phyloP scores from a whole-genome alignment of 1,140 invertebrate species.

The Macrotrachela quadricornifera region DNA sequence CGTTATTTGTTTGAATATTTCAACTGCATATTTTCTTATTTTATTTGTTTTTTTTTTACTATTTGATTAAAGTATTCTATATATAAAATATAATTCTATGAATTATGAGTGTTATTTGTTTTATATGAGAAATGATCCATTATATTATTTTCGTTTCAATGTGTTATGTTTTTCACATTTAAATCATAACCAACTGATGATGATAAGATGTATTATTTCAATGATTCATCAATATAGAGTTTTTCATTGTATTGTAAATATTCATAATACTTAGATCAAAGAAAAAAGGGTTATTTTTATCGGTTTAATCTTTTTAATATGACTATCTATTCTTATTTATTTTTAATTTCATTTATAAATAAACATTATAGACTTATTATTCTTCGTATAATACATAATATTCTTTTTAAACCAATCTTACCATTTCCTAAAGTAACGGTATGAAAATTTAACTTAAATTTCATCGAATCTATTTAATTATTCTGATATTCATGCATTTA shows the following conservation, averaged over 20 bases:
- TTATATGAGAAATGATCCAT: slow-evolving; percentile 45
- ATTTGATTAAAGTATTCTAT: slow-evolving; percentile 45
- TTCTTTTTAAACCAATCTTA: slow-evolving; percentile 15
- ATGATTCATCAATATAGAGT: slow-evolving; percentile 45
- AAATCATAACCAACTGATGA: slow-evolving; percentile 86
- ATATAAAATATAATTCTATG: not conserved
- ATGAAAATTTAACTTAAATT: too few species aligned
- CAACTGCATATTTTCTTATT: slow-evolving; percentile 73
- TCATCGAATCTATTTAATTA: too few species aligned
- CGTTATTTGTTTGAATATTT: slow-evolving; percentile 81
- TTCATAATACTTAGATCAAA: too few species aligned
- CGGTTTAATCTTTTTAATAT: too few species aligned
- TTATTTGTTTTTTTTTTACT: slow-evolving; percentile 63
- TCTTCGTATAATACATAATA: slow-evolving; percentile 65
- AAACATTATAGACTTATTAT: slow-evolving; percentile 68
- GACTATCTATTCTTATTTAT: too few species aligned
- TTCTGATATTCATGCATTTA: too few species aligned
- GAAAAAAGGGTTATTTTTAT: slow-evolving; percentile 3
- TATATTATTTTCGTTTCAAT: slow-evolving; percentile 63
- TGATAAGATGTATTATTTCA: slow-evolving; percentile 73
- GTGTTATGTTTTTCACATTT: slow-evolving; percentile 68
- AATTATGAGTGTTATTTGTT: slow-evolving; percentile 9
- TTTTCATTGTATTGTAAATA: too few species aligned
- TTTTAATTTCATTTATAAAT: too few species aligned
- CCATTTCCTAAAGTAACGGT: not conserved